These are phyloP conservation scores for Amazonetta brasiliensis DNA, from an alignment of 2,797 vertebrate genomes.

Conservation along the genomic window DNA sequence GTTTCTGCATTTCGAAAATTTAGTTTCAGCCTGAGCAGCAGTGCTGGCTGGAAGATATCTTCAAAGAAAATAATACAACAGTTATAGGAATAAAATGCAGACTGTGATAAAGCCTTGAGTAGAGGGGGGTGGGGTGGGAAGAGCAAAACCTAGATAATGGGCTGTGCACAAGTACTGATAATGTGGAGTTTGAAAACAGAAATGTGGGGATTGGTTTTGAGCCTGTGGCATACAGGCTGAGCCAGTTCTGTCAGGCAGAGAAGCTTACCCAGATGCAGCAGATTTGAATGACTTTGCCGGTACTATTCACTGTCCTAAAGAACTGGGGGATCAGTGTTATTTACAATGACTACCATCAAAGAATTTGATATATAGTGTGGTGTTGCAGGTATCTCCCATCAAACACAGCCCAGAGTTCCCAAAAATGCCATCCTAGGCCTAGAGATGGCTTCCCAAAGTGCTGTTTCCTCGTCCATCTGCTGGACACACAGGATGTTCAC, in stretches of 20 bases:
- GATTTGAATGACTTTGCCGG: too few species aligned
- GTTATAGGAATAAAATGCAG: neutral
- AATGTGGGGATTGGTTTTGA: neutral
- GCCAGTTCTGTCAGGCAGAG: neutral
- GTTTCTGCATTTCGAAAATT: neutral
- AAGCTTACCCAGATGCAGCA: neutral
- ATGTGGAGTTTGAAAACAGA: neutral
- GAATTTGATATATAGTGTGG: neutral
- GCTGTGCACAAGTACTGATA: neutral
- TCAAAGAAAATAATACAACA: neutral
- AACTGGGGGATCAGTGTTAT: neutral
- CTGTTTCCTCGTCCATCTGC: neutral
- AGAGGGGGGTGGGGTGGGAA: too few species aligned
- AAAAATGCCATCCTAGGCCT: neutral
- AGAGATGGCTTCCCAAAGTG: neutral
- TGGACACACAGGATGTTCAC: neutral
- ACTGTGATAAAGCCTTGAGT: neutral
- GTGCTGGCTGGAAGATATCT: neutral
- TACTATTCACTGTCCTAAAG: neutral
- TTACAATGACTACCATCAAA: neutral
- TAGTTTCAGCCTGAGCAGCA: neutral
- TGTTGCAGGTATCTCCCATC: neutral
- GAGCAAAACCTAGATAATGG: neutral
- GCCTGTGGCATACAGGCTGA: accelerated
- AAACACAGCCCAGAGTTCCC: neutral